Base-by-base conservation (phyloP, 2,797 vertebrate species). In the Bryconaethiops microstoma region DNA sequence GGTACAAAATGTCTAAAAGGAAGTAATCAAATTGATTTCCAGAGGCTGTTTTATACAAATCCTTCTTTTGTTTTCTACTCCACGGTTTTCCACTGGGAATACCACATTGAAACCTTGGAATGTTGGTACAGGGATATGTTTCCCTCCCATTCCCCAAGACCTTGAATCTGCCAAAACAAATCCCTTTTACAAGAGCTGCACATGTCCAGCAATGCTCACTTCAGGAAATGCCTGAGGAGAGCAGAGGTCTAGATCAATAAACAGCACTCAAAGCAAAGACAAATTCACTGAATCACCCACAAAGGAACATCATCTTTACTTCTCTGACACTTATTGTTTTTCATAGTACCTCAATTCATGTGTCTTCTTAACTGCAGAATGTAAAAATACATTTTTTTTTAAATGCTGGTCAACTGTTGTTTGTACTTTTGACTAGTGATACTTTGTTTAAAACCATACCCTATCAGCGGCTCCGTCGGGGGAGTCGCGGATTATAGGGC, bases 151-250 rank as follows among this genome's bases (percentile, higher is more conserved):
- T 74, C 80, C 78, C 54, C 71, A 81, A 77, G 73, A 90, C 84
- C 76, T 85, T 68, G 9, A 80, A 88, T 83, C 88, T 91, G 93
- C 92, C 93, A 94, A 94, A 93, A 92, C 89, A 94, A 94, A 93
- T 89, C 80, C 39, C 79, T 84, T 89, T 90, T 92, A 92, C 92
- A 92, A 89, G 88, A 89, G 82, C 85, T 78, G 89, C 88, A 89
- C 90, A 93, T 91, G 92, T 93, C 90, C 90, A 90, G 90, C 89
- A 87, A 88, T 90, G 90, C 88, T 86, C 86, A 79, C 76, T 87
- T 91, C 90, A 91, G 92, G 92, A 94, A 94, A 93, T 93, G 90
- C 92, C 92, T 92, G 91, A 90, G 90, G 89, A 91, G 90, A 88
- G 83, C 74, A 9, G 85, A 87, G 88, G 86, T 92, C 89, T 91